Conservation (phyloP, 1,140 invertebrate genomes). For the Samia ricini region DNA sequence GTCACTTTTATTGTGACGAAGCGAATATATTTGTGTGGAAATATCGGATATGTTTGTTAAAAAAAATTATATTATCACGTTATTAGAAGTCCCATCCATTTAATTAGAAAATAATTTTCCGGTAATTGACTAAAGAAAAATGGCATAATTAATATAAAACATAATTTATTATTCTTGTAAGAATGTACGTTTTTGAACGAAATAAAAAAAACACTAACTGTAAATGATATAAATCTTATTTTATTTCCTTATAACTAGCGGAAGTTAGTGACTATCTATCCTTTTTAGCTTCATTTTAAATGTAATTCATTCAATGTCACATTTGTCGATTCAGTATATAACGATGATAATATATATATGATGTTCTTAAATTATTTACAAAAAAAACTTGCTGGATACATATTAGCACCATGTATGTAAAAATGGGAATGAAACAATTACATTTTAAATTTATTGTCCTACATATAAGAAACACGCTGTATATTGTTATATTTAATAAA, state of each 20-base stretch:
- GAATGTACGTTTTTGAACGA: too few species aligned
- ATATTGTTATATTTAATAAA: neutral
- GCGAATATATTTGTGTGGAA: too few species aligned
- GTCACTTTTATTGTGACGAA: too few species aligned
- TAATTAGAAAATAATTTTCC: too few species aligned
- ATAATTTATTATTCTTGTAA: too few species aligned
- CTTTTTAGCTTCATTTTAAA: too few species aligned
- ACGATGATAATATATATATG: neutral
- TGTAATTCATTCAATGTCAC: neutral
- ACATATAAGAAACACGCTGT: neutral
- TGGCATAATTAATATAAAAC: too few species aligned
- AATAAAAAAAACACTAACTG: neutral
- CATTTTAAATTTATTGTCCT: neutral
- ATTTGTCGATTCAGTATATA: neutral
- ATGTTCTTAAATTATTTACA: neutral
- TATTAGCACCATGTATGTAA: neutral
- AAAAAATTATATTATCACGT: too few species aligned
- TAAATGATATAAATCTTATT: neutral
- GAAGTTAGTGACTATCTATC: neutral
- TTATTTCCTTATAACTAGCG: neutral
- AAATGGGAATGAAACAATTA: neutral
- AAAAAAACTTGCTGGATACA: neutral
- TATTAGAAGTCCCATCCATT: too few species aligned
- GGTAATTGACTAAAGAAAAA: too few species aligned
- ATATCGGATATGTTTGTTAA: too few species aligned